Base-by-base conservation (phyloP, 2,113 vertebrate species). In the Rhinopithecus roxellana region DNA sequence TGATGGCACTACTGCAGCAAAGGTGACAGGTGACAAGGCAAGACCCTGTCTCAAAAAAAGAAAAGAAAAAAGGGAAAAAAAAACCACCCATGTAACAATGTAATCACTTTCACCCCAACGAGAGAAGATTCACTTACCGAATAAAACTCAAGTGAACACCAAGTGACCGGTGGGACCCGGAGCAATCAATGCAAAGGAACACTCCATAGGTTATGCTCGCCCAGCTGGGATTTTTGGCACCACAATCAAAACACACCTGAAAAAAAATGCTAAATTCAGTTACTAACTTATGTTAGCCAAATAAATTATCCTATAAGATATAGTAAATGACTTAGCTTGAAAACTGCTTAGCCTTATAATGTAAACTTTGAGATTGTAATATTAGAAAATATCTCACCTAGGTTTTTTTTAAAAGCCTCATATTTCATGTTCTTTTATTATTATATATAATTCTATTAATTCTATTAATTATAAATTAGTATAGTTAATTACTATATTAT, bases 161-260 rank as follows among this genome's bases (percentile, higher is more conserved):
- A 0, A 99, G 99, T 0, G 99, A 99, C 23, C 99, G 98, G 97
- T 99, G 99, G 0, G 99, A 99, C 57, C 99, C 99, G 0, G 99
- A 99, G 97, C 99, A 99, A 45, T 99, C 99, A 9, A 99, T 99
- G 80, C 99, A 99, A 0, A 99, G 98, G 35, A 99, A 99, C 32
- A 99, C 99, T 18, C 99, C 99, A 0, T 99, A 99, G 2, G 99
- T 99, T 97, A 99, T 99, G 98, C 99, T 99, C 3, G 99, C 99
- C 99, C 99, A 99, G 98, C 99, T 99, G 70, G 99, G 99, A 88
- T 99, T 99, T 97, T 99, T 99, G 0, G 99, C 99, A 25, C 99
- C 98, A 1, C 99, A 99, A 96, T 99, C 99, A 96, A 99, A 99
- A 94, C 99, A 99, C 3, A 98, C 98, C 99, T 99, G 77, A 14